Evolutionary conservation across 2,797 vertebrate species (phyloP).

Genomic region (Danionella dracula): DNA sequence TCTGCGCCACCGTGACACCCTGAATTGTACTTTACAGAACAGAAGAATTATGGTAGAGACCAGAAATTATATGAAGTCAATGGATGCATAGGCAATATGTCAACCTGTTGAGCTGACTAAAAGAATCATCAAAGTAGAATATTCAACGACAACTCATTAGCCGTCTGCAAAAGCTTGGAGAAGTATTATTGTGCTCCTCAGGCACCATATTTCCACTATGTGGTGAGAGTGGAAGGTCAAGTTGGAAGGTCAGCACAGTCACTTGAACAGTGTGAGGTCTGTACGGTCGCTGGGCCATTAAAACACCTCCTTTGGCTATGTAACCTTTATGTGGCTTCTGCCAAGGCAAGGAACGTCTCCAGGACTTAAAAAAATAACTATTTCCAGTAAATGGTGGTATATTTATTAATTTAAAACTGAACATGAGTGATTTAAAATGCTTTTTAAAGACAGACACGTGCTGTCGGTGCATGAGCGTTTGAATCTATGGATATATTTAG

Average conservation of each 20-base stretch:
- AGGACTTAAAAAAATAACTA: too few species aligned
- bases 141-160: not conserved
- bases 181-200: not conserved
- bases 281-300: constrained; percentile 38
- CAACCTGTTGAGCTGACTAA: too few species aligned
- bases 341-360: constrained; percentile 61
- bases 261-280: constrained; percentile 24
- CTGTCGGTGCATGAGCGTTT: not conserved
- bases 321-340: constrained; percentile 42
- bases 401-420: not conserved
- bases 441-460: not conserved
- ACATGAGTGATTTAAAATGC: not conserved
- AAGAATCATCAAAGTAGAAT: too few species aligned
- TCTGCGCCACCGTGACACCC: too few species aligned
- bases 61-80: too few species aligned
- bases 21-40: too few species aligned
- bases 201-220: not conserved
- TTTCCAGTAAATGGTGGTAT: not conserved
- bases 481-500: not conserved
- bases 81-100: too few species aligned
- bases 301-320: constrained; percentile 44
- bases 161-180: not conserved
- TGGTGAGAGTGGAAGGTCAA: constrained; percentile 7
- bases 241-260: constrained; percentile 38
- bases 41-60: too few species aligned